Percentiles rank a stretch among this genome's conserved stretches.
These are phyloP conservation scores for Siphamia tubifer DNA, from an alignment of 2,113 vertebrate genomes.

Conservation along the genomic window DNA sequence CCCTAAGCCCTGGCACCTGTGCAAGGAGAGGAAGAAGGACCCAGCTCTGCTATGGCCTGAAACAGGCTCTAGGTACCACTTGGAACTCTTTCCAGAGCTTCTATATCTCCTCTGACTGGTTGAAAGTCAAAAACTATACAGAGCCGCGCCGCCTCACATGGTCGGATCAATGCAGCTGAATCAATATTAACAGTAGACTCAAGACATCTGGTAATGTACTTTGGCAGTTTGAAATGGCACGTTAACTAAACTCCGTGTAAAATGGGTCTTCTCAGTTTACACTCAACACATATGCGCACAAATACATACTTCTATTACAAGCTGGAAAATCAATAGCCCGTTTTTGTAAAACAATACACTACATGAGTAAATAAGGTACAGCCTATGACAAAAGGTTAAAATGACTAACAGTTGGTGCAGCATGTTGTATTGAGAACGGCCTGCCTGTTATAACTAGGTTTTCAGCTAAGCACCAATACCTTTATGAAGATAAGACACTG, in stretches of 20 bases:
- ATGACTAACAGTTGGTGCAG: background rate
- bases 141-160: background rate
- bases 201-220: constrained; percentile 68
- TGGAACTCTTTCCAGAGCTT: constrained; percentile 8
- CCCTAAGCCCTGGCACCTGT: constrained; percentile 77
- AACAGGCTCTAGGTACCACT: constrained; percentile 49
- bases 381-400: background rate
- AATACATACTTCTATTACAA: constrained; percentile 26
- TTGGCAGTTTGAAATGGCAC: constrained; percentile 60
- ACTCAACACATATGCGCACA: constrained; percentile 28
- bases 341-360: constrained; percentile 10
- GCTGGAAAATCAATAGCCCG: constrained; percentile 25
- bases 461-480: constrained; percentile 2
- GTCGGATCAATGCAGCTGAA: constrained; percentile 32
- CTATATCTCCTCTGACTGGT: background rate
- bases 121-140: background rate
- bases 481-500: constrained; percentile 13
- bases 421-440: background rate
- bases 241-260: constrained; percentile 63
- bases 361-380: background rate
- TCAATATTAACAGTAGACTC: constrained; percentile 27
- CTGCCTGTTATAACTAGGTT: background rate
- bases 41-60: constrained; percentile 56
- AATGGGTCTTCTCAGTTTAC: constrained; percentile 63
- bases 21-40: constrained; percentile 64